Evolutionary conservation across 2,888 invertebrate genomes (phyloP).

Genomic region (Drosophila pegasa): DNA sequence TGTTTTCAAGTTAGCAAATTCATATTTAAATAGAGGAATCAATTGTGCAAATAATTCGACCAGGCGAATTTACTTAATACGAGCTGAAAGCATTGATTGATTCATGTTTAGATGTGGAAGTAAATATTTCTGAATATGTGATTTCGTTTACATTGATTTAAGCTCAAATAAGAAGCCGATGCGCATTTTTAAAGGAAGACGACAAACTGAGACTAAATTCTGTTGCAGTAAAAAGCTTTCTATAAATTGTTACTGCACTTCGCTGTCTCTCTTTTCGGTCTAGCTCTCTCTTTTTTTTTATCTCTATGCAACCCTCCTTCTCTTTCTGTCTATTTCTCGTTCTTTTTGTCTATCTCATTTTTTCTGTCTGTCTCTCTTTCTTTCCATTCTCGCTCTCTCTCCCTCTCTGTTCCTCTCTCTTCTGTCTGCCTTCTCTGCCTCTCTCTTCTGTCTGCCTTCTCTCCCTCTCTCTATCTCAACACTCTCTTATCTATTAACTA

Average conservation of each 20-base stretch:
- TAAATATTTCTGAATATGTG: neutral
- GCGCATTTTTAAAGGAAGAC: neutral
- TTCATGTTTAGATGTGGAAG: neutral
- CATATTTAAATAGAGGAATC: slow-evolving; percentile 27
- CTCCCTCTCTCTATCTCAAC: neutral
- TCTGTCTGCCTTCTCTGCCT: too few relatives aligned
- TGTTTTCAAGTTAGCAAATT: slow-evolving; percentile 18
- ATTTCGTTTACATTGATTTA: neutral
- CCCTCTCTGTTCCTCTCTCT: neutral
- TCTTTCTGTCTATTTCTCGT: too few relatives aligned
- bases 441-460: neutral
- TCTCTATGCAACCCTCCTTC: too few relatives aligned
- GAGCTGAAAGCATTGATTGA: neutral
- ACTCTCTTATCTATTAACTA: too few relatives aligned
- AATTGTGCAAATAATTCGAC: slow-evolving; percentile 24
- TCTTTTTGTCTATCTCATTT: too few relatives aligned
- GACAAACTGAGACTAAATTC: neutral
- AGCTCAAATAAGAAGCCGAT: neutral
- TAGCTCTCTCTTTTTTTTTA: too few relatives aligned
- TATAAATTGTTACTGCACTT: too few relatives aligned
- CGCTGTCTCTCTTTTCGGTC: too few relatives aligned
- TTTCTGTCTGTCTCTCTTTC: too few relatives aligned
- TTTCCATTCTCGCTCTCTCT: neutral
- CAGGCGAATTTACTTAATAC: slow-evolving; percentile 10
- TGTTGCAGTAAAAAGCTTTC: neutral